Base-by-base conservation (phyloP, 2,888 invertebrate genomes). In the Ptychoptera contaminata region DNA sequence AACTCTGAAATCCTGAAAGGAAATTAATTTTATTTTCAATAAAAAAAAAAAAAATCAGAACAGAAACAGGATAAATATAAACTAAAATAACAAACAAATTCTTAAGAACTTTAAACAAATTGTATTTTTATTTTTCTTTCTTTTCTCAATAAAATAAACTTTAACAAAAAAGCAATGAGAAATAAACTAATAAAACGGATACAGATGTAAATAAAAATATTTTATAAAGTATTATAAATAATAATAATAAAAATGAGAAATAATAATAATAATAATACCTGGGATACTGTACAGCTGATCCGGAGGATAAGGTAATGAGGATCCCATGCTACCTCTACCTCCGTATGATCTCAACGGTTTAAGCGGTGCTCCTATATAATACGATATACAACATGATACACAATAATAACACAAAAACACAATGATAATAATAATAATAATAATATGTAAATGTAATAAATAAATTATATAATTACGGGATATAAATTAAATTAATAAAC, bases 201-300 rank as follows among this genome's bases (percentile, higher is more conserved):
- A 23, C 23, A 23, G 23, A 23, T 23, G 23, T 23, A 23, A 23
- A 23, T n/a, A n/a, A n/a, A n/a, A n/a, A n/a, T n/a, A n/a, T n/a
- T n/a, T n/a, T n/a, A n/a, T n/a, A n/a, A n/a, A n/a, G n/a, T 30
- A 11, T 32, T 32, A 11, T 32, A 11, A 11, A n/a, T 32, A 32
- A 11, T 32, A 32, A 32, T 11, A 11, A 11, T 11, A 9, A 32
- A 32, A 32, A n/a, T 32, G 3, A 32, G 2, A 32, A n/a, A 9
- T 2, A 11, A n/a, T 32, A n/a, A 32, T 9, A 11, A 11, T 32
- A 44, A 41, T 46, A 58, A 41, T 66, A 67, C 67, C 67, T 62
- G 67, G 67, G 56, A 67, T 61, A 58, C 64, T 67, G 62, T 67
- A 67, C 53, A 67, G 65, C 56, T 67, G 67, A 59, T 67, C 67